These are phyloP conservation scores for Poeciliopsis gracilis DNA, from an alignment of 2,797 vertebrate species.

Conservation along the genomic window DNA sequence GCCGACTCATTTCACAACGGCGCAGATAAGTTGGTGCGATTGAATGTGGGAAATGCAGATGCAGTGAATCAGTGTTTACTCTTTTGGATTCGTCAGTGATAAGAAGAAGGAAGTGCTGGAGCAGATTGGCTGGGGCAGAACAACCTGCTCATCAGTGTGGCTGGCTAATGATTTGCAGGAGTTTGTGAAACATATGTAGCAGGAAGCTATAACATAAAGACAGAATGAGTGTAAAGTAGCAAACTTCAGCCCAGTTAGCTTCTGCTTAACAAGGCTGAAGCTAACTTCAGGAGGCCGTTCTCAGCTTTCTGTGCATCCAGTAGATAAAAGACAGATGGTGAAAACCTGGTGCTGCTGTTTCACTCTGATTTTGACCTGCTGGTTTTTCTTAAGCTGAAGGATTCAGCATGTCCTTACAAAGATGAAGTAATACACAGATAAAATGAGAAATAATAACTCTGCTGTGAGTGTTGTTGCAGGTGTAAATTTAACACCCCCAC, in stretches of 20 bases:
- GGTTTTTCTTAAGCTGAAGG: too few species aligned
- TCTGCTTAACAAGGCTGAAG: too few species aligned
- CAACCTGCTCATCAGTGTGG: slow-evolving; percentile 63
- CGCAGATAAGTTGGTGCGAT: slow-evolving; percentile 63
- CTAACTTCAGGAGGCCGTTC: too few species aligned
- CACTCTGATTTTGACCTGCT: too few species aligned
- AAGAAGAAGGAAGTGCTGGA: slow-evolving; percentile 41
- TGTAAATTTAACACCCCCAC: too few species aligned
- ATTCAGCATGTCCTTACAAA: too few species aligned
- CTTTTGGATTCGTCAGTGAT: slow-evolving; percentile 73
- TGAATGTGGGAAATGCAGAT: slow-evolving; percentile 69
- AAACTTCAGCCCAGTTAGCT: not conserved
- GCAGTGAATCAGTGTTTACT: slow-evolving; percentile 77
- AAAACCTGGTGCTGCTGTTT: too few species aligned
- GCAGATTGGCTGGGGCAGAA: slow-evolving; percentile 16
- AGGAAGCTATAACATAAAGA: slow-evolving; percentile 41
- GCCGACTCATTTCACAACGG: slow-evolving; percentile 41
- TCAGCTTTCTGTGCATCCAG: too few species aligned
- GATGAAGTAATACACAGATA: too few species aligned
- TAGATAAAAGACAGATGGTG: too few species aligned
- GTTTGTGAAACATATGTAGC: slow-evolving; percentile 55
- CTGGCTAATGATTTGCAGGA: slow-evolving; percentile 75
- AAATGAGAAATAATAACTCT: too few species aligned
- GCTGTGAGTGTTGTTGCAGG: too few species aligned
- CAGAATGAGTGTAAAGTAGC: slow-evolving; percentile 25